Evolutionary conservation across 2,113 vertebrate species (phyloP).

Genomic region (Arenaria interpres): DNA sequence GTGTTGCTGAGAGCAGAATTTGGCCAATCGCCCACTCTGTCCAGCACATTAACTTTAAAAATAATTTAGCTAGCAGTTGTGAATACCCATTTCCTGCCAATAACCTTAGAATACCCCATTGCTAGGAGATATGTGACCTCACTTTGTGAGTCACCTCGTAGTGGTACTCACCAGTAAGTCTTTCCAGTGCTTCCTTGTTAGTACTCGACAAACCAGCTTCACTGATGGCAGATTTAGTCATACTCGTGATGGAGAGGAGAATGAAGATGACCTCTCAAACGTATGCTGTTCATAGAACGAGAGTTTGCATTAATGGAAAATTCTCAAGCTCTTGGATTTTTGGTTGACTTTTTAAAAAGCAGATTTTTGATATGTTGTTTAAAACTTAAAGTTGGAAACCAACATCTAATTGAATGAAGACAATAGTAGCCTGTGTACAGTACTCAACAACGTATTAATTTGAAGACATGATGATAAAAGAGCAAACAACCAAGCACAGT

Average conservation of each 20-base stretch:
- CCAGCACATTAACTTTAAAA: conserved; percentile 21
- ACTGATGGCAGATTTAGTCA: neutral
- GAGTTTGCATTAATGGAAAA: neutral
- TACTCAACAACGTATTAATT: neutral
- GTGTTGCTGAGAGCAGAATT: neutral
- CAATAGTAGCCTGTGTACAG: neutral
- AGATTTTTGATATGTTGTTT: neutral
- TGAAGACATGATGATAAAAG: neutral
- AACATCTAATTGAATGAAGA: neutral
- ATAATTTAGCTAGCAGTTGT: conserved; percentile 17
- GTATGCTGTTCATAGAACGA: neutral
- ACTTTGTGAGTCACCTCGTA: neutral
- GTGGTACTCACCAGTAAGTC: neutral
- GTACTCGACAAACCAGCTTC: neutral
- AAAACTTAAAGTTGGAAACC: neutral
- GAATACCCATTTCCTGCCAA: conserved; percentile 30
- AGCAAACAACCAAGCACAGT: neutral
- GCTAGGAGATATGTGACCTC: neutral
- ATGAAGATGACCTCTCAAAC: neutral
- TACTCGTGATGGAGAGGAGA: neutral
- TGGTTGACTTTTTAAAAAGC: neutral
- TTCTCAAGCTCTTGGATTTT: neutral
- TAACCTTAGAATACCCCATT: neutral
- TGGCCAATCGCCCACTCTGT: neutral
- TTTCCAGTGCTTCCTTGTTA: neutral